Percentiles rank a stretch among this genome's conserved stretches.
Conservation (phyloP, 2,797 vertebrate genomes). For the Crocidura indochinensis region DNA sequence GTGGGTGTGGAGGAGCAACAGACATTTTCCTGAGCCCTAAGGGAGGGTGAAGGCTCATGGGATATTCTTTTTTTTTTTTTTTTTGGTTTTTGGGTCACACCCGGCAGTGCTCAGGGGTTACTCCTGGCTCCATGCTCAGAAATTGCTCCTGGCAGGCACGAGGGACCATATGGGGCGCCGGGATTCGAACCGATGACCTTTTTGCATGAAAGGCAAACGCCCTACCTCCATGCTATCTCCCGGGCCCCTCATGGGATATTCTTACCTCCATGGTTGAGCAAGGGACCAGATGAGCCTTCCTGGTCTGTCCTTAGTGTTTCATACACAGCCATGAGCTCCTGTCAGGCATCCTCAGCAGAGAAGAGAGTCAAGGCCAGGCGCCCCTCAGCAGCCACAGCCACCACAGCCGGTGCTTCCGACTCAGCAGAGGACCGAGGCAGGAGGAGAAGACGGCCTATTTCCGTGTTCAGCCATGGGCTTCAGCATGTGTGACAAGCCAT, state of each 20-base stretch:
- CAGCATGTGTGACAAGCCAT: slow-evolving; percentile 61
- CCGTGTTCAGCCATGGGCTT: background rate
- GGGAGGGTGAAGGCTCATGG: background rate
- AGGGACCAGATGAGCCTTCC: background rate
- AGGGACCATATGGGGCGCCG: too few species aligned
- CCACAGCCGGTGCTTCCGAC: background rate
- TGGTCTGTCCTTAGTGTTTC: background rate
- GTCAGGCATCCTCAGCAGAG: background rate
- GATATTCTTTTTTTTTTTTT: too few species aligned
- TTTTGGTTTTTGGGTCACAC: too few species aligned
- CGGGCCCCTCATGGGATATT: background rate
- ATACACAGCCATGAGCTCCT: background rate
- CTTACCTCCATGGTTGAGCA: background rate
- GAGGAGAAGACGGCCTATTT: background rate
- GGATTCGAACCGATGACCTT: too few species aligned
- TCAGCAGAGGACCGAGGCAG: background rate
- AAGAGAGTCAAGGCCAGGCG: background rate
- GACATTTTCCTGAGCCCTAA: background rate
- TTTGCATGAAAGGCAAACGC: too few species aligned
- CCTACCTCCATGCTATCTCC: too few species aligned
- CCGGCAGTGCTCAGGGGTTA: too few species aligned
- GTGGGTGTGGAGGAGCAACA: background rate
- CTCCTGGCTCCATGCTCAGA: too few species aligned
- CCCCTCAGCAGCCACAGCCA: too few species aligned
- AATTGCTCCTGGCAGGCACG: too few species aligned